These are phyloP conservation scores for Hyles vespertilio DNA, from an alignment of 1,140 invertebrate genomes.

Conservation along the genomic window DNA sequence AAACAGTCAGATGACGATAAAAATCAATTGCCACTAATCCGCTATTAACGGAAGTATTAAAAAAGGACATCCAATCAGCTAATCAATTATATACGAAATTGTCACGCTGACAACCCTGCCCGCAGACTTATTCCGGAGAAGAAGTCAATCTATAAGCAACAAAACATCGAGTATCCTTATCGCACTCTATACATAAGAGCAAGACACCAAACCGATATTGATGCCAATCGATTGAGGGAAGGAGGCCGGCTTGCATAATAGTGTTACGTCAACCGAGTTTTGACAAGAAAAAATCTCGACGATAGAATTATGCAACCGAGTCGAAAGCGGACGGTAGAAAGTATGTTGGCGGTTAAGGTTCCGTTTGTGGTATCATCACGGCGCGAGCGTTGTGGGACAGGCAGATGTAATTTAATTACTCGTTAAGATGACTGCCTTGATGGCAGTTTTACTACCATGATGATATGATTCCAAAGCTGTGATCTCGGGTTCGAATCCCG, in stretches of 20 bases:
- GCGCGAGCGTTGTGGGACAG: not conserved
- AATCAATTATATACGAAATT: no score
- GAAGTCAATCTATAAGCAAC: no score
- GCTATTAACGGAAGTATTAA: no score
- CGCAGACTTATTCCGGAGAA: no score
- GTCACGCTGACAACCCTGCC: no score
- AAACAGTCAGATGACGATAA: no score
- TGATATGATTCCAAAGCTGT: no score
- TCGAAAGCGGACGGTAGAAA: slow-evolving; percentile 6
- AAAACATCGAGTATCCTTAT: slow-evolving; percentile 1
- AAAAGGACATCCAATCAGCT: no score
- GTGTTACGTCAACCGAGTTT: not conserved
- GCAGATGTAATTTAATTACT: not conserved
- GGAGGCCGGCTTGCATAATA: slow-evolving; percentile 4
- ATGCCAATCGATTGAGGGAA: slow-evolving; percentile 9
- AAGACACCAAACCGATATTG: slow-evolving; percentile 5
- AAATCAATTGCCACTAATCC: no score
- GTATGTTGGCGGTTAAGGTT: slow-evolving; percentile 3
- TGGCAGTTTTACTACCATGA: no score
- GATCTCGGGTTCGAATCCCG: no score
- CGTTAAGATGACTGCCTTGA: not conserved
- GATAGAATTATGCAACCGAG: slow-evolving; percentile 2
- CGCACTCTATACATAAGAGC: not conserved
- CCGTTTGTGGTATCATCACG: slow-evolving; percentile 2
- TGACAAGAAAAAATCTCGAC: slow-evolving; percentile 6